Conservation (phyloP, 2,888 invertebrate genomes). For the Lottia gigantea region DNA sequence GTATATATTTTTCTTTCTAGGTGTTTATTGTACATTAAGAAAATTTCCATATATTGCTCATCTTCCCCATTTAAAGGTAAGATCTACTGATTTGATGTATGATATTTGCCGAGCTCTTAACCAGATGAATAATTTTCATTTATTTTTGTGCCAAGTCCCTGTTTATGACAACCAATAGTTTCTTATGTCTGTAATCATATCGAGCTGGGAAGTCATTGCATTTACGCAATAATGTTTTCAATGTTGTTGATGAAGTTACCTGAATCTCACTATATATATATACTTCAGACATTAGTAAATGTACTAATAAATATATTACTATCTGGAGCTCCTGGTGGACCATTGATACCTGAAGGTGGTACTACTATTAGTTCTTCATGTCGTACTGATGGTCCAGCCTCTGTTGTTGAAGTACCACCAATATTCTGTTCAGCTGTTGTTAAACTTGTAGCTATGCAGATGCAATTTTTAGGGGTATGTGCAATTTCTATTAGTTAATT, state of each 20-base stretch:
- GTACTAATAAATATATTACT: slow-evolving; percentile 73
- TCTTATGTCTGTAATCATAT: too few relatives aligned
- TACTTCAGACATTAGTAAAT: slow-evolving; percentile 72
- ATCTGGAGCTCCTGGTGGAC: slow-evolving; percentile 75
- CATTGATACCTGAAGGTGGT: slow-evolving; percentile 52
- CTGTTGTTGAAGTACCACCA: slow-evolving; percentile 78
- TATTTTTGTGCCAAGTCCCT: too few relatives aligned
- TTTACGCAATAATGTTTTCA: too few relatives aligned
- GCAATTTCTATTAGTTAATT: not conserved
- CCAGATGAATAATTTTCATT: too few relatives aligned
- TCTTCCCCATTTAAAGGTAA: slow-evolving; percentile 90
- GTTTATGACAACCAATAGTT: too few relatives aligned
- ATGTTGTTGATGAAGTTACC: too few relatives aligned
- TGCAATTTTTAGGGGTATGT: slow-evolving; percentile 89
- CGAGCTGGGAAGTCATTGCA: too few relatives aligned
- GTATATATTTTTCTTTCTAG: slow-evolving; percentile 32
- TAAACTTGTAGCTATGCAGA: slow-evolving; percentile 91
- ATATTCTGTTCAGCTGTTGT: slow-evolving; percentile 97
- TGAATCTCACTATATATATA: too few relatives aligned
- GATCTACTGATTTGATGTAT: not conserved
- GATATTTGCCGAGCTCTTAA: too few relatives aligned
- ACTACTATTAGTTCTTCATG: slow-evolving; percentile 50
- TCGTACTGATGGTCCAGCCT: slow-evolving; percentile 54
- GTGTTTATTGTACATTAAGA: slow-evolving; percentile 92
- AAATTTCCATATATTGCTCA: slow-evolving; percentile 96